Evolutionary conservation across 2,888 invertebrate species (phyloP).

Genomic region (Cosmopolites sordidus): DNA sequence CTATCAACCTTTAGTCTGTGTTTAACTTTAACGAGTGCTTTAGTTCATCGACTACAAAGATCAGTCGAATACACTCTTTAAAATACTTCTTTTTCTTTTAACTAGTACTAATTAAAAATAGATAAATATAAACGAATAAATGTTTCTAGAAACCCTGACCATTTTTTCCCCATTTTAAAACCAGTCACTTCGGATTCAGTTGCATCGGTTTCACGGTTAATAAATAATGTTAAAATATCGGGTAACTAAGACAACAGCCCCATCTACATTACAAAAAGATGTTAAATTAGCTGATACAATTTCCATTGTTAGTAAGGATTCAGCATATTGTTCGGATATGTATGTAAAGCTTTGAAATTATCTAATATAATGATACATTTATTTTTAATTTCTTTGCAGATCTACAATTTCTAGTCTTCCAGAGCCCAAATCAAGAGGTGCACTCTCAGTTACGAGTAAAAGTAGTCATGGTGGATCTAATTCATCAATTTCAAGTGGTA

Average conservation of each 20-base stretch:
- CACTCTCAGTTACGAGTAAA: constrained; percentile 36
- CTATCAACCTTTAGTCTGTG: too few species aligned
- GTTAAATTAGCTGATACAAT: background rate
- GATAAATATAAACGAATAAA: too few species aligned
- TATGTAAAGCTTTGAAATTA: constrained; percentile 1
- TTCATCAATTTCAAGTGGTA: constrained; percentile 45
- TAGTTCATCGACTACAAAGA: too few species aligned
- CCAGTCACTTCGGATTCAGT: too few species aligned
- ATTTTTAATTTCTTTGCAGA: background rate
- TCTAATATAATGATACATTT: background rate
- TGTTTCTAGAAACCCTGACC: too few species aligned
- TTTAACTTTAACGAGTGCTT: too few species aligned
- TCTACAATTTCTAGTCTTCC: constrained; percentile 28
- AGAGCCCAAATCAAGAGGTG: constrained; percentile 42
- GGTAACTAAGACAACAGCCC: constrained; percentile 37
- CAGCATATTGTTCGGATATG: constrained; percentile 9
- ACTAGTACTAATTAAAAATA: too few species aligned
- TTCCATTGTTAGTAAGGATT: constrained; percentile 13
- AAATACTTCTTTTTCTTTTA: too few species aligned
- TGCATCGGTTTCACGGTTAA: too few species aligned
- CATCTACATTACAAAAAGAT: background rate
- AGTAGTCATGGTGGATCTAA: constrained; percentile 44
- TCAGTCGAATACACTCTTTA: too few species aligned
- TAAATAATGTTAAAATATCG: constrained; percentile 46
- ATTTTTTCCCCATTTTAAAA: too few species aligned